Base-by-base conservation (phyloP, 2,888 invertebrate genomes). In the Lamproptera curius region DNA sequence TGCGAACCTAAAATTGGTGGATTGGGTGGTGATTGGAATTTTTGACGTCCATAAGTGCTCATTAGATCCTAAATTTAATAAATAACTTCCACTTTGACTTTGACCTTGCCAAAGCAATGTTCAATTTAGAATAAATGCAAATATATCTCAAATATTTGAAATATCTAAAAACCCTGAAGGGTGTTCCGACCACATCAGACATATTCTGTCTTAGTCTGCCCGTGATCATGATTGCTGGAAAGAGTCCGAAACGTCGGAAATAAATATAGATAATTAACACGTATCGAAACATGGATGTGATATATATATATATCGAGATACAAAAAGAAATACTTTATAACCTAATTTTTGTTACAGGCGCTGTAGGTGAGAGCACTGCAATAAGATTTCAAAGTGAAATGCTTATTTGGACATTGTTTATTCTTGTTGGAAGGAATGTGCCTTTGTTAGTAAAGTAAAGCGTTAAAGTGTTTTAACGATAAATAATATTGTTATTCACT, bases 361-460 rank as follows among this genome's bases (percentile, higher is more conserved):
- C 81, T 40, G 77, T 74, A 4, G 67, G 77, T 1, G 71, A 69
- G 57, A 71, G 69, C 53, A 64, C 62, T 54, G 65, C 70, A n/a
- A 53, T 56, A 34, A 67, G 64, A 39, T 56, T 70, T 50, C 63
- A 63, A 26, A 47, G 63, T 28, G 70, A 74, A 40, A 52, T 72
- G 15, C 55, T 61, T 43, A 42, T 74, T 31, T 82, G 78, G 78
- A 77, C 78, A 61, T 68, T 79, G 28, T 55, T 74, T 16, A 54
- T 76, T 20, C 57, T 81, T 38, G 55, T 67, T 48, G 61, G 63
- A 56, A 71, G 62, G 69, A 67, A 70, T 76, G 84, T 82, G 82
- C 82, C 82, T 79, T 80, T 67, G 40, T 52, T 60, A 61, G 58
- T 56, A 49, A 58, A 57, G 52, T 60, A 54, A 50, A 51, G 37